phyloP scores from a whole-genome alignment of 2,888 invertebrate species.

The Philaethria dido region DNA sequence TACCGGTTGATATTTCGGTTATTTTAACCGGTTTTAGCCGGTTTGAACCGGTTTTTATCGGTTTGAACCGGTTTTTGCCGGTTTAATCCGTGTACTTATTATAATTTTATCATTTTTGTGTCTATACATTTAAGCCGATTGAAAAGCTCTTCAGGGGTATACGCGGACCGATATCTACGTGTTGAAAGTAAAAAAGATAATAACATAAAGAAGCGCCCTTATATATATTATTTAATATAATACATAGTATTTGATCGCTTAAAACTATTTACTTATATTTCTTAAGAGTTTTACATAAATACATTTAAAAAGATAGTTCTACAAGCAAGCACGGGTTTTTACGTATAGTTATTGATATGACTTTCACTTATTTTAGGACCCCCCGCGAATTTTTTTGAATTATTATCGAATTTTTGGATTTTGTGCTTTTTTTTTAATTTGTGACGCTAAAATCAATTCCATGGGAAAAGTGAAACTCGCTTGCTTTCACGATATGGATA shows the following conservation, averaged over 20 bases:
- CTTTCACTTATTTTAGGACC: constrained; percentile 55
- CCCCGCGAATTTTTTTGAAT: constrained; percentile 22
- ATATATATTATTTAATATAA: constrained; percentile 51
- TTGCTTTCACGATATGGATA: background rate
- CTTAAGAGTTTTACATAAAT: constrained; percentile 77
- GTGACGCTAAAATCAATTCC: constrained; percentile 32
- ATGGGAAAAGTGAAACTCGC: constrained; percentile 27
- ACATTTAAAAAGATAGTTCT: constrained; percentile 51
- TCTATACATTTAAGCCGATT: constrained; percentile 81
- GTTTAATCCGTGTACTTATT: constrained; percentile 13
- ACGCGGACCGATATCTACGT: constrained; percentile 55
- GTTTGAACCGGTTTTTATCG: background rate
- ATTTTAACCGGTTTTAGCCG: constrained; percentile 5
- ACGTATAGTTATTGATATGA: constrained; percentile 83
- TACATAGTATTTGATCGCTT: constrained; percentile 54
- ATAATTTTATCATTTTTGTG: constrained; percentile 75
- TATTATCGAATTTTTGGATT: background rate
- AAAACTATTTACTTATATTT: constrained; percentile 53
- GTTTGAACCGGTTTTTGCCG: background rate
- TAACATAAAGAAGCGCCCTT: constrained; percentile 12
- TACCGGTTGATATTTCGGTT: background rate
- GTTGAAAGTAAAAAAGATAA: constrained; percentile 32
- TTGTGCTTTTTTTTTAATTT: constrained; percentile 25
- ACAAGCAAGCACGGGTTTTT: constrained; percentile 70
- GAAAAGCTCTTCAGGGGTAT: constrained; percentile 77